Evolutionary conservation across 2,797 vertebrate species (phyloP).

Genomic region (Enteromius radiatus): DNA sequence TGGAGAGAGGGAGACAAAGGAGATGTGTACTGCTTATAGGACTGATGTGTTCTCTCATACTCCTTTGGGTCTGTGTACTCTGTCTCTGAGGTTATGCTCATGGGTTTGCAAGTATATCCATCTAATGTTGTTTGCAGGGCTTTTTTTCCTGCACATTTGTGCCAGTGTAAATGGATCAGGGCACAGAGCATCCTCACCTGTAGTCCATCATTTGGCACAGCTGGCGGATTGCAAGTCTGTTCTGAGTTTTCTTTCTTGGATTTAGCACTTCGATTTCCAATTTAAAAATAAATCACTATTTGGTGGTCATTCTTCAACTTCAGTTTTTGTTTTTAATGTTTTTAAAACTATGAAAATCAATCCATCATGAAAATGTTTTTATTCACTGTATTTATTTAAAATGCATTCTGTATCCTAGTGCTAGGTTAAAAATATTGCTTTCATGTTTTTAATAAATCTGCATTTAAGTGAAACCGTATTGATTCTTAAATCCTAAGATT

Average conservation of each 20-base stretch:
- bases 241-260: not conserved
- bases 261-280: not conserved
- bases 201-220: not conserved
- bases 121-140: constrained; percentile 22
- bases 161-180: constrained; percentile 34
- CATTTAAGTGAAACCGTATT: not conserved
- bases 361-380: too few species aligned
- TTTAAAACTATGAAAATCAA: too few species aligned
- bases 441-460: not conserved
- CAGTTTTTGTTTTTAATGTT: too few species aligned
- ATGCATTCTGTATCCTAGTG: too few species aligned
- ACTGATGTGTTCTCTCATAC: not conserved
- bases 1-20: constrained; percentile 21
- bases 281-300: not conserved
- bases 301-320: too few species aligned
- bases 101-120: constrained; percentile 11
- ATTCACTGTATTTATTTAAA: too few species aligned
- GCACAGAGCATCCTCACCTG: constrained; percentile 7
- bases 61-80: constrained; percentile 19
- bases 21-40: constrained; percentile 4
- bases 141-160: constrained; percentile 17
- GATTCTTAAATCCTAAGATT: not conserved
- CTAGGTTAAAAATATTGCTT: too few species aligned
- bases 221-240: not conserved
- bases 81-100: constrained; percentile 4